A percentile compares a stretch with the other conserved stretches of the same genome.
phyloP scores from a whole-genome alignment of 2,888 invertebrate species.

The Mimumesa dahlbomi region DNA sequence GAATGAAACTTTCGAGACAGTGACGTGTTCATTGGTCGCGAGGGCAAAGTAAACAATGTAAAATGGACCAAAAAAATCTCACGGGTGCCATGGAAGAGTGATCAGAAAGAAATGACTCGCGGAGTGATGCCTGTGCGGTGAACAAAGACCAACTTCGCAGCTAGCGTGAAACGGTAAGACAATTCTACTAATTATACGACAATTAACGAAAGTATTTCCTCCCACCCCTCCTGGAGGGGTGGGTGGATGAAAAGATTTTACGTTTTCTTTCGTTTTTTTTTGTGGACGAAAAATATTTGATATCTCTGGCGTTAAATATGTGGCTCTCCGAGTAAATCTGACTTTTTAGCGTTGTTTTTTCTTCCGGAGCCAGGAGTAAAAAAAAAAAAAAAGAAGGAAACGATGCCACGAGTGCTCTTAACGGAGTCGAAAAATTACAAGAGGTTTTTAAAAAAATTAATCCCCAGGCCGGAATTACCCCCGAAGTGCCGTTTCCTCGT shows the following conservation, averaged over 20 bases:
- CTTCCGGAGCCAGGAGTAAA: too few relatives aligned
- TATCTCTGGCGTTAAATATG: too few relatives aligned
- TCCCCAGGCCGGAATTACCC: constrained; percentile 19
- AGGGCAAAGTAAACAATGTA: too few relatives aligned
- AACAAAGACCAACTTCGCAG: constrained; percentile 22
- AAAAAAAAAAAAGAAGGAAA: too few relatives aligned
- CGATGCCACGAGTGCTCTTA: too few relatives aligned
- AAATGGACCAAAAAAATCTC: background rate
- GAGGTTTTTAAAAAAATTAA: constrained; percentile 6
- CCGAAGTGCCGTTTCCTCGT: background rate
- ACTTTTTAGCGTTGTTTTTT: too few relatives aligned
- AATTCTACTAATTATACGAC: background rate
- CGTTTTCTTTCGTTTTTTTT: too few relatives aligned
- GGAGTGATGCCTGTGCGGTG: constrained; percentile 21
- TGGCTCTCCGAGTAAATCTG: too few relatives aligned
- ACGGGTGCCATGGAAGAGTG: background rate
- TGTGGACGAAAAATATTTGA: too few relatives aligned
- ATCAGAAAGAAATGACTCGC: constrained; percentile 9
- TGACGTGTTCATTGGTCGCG: background rate
- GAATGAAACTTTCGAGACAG: background rate
- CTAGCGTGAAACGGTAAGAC: constrained; percentile 40
- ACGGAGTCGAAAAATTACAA: background rate
- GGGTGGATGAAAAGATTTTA: too few relatives aligned
- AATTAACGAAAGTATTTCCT: background rate
- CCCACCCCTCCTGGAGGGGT: too few relatives aligned